Evolutionary conservation across 1,140 invertebrate species (phyloP).

Genomic region (Berghia stephanieae): DNA sequence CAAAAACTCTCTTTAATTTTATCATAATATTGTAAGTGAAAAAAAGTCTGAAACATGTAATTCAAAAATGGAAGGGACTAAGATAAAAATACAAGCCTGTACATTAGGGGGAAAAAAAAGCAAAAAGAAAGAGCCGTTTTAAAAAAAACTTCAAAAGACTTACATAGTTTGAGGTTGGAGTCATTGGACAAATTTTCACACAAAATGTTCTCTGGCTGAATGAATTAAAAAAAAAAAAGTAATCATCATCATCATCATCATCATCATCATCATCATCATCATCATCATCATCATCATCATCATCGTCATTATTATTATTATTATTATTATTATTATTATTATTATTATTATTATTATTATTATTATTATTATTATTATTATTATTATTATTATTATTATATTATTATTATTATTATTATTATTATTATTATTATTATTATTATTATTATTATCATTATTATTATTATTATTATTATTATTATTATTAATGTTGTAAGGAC

Average conservation of each 20-base stretch:
- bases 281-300: no score
- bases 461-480: no score
- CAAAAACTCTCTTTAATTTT: neutral
- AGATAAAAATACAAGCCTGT: neutral
- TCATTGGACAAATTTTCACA: constrained; percentile 67
- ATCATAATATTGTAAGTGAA: neutral
- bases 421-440: no score
- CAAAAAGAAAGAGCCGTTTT: neutral
- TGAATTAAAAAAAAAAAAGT: constrained; percentile 44
- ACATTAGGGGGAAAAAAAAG: neutral
- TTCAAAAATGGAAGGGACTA: neutral
- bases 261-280: no score
- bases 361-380: no score
- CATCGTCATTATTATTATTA: no score
- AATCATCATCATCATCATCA: neutral
- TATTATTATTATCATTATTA: no score
- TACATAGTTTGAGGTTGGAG: constrained; percentile 67
- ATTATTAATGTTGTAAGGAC: constrained; percentile 1
- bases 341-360: no score
- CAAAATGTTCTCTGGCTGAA: constrained; percentile 70
- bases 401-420: no score
- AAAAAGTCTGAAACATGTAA: neutral
- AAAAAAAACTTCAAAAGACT: constrained; percentile 18
- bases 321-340: no score
- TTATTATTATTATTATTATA: no score